Base-by-base conservation (phyloP, 2,888 invertebrate species). In the Acanthosepion lycidas region DNA sequence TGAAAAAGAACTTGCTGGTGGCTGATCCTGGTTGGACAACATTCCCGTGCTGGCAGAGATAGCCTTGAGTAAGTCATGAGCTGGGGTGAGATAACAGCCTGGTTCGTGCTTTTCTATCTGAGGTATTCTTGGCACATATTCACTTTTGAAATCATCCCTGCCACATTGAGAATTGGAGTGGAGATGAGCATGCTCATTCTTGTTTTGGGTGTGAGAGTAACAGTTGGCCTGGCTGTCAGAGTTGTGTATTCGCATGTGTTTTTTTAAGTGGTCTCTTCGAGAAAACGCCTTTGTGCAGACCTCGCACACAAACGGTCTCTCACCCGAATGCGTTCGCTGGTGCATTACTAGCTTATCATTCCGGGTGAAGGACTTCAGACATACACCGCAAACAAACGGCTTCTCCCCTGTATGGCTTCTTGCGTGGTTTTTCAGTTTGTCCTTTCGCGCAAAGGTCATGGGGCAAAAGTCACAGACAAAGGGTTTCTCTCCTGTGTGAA, bases 361-460 rank as follows among this genome's bases (percentile, higher is more conserved):
- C 42, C 42, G 42, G 42, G 42, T 42, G 42, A 42, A 42, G 42
- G 42, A 42, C 3, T 42, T 42, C 42, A 42, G 42, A 42, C 42
- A 42, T 42, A 42, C 42, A 2, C 42, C 42, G 42, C 42, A 42
- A 42, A 42, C 42, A 42, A 42, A 42, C 42, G 42, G 42, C 42
- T 42, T 42, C 42, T 42, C 42, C 2, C 42, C 42, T 42, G 42
- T 42, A 42, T 42, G 42, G 42, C 42, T 42, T 78, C 92, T 92
- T 6, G 92, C 92, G 48, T 92, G 92, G 92, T 92, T 92, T 92
- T 92, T 92, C 49, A 92, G 92, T 49, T 92, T 92, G 92, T 92
- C 92, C 49, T 92, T 92, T 26, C 92, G 92, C 23, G 92, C 92
- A 92, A 92, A 92, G 49, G 92, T n/a, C 92, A 92, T 92, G 8